Percentiles rank a stretch among this genome's conserved stretches.
Evolutionary conservation across 2,113 vertebrate genomes (phyloP).

Genomic region (Hydrochoerus hydrochaeris): DNA sequence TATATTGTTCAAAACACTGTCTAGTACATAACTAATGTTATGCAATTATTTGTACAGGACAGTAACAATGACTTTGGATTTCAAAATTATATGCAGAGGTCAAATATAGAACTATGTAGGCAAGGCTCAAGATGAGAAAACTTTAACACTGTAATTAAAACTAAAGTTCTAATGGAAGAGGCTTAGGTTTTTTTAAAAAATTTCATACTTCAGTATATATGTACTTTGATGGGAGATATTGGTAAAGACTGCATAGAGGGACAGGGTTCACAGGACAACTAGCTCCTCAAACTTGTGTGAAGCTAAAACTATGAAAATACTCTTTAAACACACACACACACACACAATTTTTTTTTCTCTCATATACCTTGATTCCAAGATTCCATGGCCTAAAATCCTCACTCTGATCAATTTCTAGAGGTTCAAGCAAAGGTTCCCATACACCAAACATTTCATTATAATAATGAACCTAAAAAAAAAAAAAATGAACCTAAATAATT

Average conservation of each 20-base stretch:
- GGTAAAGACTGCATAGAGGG: background rate
- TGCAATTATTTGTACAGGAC: conserved; percentile 10
- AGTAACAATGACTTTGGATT: background rate
- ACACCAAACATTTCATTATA: conserved; percentile 97
- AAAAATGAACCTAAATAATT: conserved; percentile 93
- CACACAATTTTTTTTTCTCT: background rate
- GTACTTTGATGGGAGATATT: conserved; percentile 85
- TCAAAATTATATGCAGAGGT: conserved; percentile 28
- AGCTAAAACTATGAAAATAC: background rate
- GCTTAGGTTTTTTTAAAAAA: background rate
- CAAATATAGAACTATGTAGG: background rate
- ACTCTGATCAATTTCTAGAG: conserved; percentile 93
- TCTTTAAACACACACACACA: background rate
- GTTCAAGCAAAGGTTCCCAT: conserved; percentile 98
- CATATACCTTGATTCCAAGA: conserved; percentile 92
- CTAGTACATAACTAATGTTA: conserved; percentile 7
- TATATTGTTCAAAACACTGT: background rate
- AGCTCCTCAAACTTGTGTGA: background rate
- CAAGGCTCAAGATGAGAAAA: background rate
- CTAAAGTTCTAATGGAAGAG: background rate
- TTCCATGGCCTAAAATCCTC: conserved; percentile 95
- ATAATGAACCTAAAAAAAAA: conserved; percentile 92
- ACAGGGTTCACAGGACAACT: background rate
- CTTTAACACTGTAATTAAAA: conserved; percentile 20
- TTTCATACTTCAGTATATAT: conserved; percentile 35